A percentile compares a stretch with the other conserved stretches of the same genome.
These are phyloP conservation scores for Aldabrachelys gigantea DNA, from an alignment of 2,113 vertebrate genomes.

Conservation along the genomic window DNA sequence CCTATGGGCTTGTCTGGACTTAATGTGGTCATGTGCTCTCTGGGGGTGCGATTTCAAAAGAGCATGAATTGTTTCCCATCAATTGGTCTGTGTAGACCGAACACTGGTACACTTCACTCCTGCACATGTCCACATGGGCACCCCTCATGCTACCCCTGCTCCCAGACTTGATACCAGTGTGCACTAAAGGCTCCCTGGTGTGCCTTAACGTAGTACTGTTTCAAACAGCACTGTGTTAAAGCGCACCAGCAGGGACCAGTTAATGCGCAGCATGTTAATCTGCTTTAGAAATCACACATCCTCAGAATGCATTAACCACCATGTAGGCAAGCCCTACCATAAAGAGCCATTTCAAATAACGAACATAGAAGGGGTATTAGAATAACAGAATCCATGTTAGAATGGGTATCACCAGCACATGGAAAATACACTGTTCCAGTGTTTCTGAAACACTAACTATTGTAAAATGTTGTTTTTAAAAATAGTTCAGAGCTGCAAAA, in stretches of 20 bases:
- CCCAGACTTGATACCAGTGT: too few relatives aligned
- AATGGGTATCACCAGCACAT: neutral
- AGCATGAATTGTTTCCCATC: neutral
- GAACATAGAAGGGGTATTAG: neutral
- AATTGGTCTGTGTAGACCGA: neutral
- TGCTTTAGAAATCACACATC: neutral
- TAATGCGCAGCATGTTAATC: neutral
- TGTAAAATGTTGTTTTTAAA: neutral
- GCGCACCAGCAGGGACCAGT: neutral
- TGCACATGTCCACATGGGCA: too few relatives aligned
- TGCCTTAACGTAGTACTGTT: neutral
- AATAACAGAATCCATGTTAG: neutral
- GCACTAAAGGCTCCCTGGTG: neutral
- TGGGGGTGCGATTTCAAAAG: neutral
- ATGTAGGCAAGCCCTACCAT: neutral
- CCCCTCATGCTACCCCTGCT: too few relatives aligned
- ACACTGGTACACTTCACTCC: too few relatives aligned
- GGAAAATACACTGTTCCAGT: neutral
- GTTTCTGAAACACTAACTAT: neutral
- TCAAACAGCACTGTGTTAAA: neutral
- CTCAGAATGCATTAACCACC: neutral
- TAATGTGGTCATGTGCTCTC: neutral
- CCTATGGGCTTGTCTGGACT: neutral
- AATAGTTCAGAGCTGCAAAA: neutral
- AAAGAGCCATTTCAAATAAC: neutral